Evolutionary conservation across 2,113 vertebrate species (phyloP).

Genomic region (Cottus gobio): DNA sequence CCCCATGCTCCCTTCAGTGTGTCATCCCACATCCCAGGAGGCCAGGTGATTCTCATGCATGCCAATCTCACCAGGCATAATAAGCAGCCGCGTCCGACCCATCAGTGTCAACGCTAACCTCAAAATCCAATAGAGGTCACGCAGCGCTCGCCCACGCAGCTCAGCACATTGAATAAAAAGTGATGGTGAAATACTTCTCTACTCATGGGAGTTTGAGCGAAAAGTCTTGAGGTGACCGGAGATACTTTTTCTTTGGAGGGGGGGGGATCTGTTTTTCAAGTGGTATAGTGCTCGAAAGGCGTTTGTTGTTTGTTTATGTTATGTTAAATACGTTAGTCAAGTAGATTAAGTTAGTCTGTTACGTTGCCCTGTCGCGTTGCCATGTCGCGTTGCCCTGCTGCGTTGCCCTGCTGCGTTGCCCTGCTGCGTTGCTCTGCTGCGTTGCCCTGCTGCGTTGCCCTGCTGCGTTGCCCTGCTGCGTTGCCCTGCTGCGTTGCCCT

Average conservation of each 20-base stretch:
- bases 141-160: conserved; percentile 20
- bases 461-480: too few species aligned
- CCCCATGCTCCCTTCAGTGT: not conserved
- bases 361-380: too few species aligned
- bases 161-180: conserved; percentile 45
- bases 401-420: too few species aligned
- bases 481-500: too few species aligned
- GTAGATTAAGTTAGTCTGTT: not conserved
- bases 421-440: not conserved
- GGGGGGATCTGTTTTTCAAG: too few species aligned
- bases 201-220: conserved; percentile 16
- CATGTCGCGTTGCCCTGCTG: too few species aligned
- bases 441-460: too few species aligned
- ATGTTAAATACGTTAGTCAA: too few species aligned
- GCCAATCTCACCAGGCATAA: conserved; percentile 17
- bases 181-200: conserved; percentile 5
- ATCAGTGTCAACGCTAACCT: conserved; percentile 19
- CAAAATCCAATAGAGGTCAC: conserved; percentile 33
- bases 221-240: not conserved
- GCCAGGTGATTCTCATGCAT: conserved; percentile 33
- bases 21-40: conserved; percentile 33
- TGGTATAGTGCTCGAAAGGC: not conserved
- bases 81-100: too few species aligned
- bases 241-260: not conserved
- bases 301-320: not conserved